These are phyloP conservation scores for Rhynchotus rufescens DNA, from an alignment of 2,797 vertebrate genomes.

Conservation along the genomic window DNA sequence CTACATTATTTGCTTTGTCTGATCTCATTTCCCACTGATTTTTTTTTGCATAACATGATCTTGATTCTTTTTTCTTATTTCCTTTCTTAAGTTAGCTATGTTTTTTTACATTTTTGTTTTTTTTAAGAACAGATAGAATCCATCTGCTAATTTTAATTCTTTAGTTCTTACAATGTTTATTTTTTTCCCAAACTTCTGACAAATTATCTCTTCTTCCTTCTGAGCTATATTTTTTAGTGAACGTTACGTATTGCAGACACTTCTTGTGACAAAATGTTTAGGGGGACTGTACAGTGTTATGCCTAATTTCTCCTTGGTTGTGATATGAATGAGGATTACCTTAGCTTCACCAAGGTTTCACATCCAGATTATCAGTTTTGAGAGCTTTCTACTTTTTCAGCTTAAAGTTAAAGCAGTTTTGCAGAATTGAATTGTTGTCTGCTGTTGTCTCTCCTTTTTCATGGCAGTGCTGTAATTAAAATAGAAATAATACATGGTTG, in stretches of 20 bases:
- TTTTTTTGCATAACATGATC: background rate
- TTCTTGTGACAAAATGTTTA: background rate
- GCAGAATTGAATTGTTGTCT: background rate
- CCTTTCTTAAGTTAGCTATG: background rate
- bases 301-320: background rate
- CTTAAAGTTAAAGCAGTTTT: background rate
- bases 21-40: background rate
- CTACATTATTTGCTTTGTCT: background rate
- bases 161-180: background rate
- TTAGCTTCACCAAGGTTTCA: background rate
- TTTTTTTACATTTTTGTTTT: background rate
- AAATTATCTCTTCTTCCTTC: background rate
- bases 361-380: background rate
- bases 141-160: background rate
- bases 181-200: background rate
- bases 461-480: background rate
- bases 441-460: background rate
- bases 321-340: fast-evolving
- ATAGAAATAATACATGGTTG: background rate
- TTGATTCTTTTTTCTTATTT: background rate
- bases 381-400: background rate
- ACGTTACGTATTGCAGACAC: background rate
- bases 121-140: background rate
- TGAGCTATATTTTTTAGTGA: background rate
- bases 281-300: background rate